These are phyloP conservation scores for Octodon degus DNA, from an alignment of 2,113 vertebrate species.

Conservation along the genomic window DNA sequence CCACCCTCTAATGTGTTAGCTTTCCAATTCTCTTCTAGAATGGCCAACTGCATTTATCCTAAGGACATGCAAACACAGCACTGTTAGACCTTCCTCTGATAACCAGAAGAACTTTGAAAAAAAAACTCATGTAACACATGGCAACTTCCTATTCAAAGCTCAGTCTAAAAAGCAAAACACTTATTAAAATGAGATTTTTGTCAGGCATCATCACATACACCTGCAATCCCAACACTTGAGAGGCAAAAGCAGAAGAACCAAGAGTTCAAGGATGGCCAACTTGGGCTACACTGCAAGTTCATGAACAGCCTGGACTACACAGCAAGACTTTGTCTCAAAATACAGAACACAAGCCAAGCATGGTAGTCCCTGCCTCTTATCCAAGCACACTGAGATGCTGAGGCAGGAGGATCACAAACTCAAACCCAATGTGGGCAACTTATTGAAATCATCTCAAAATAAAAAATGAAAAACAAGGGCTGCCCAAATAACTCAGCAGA, in stretches of 20 bases:
- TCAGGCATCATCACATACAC: neutral
- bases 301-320: neutral
- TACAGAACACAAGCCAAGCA: neutral
- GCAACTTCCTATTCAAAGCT: neutral
- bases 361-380: neutral
- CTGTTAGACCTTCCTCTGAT: constrained; percentile 13
- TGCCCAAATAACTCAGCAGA: too few species aligned
- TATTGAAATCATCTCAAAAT: neutral
- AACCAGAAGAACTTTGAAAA: constrained; percentile 37
- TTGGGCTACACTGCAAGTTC: neutral
- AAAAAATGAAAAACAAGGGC: neutral
- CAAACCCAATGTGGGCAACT: neutral
- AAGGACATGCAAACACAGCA: neutral
- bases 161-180: constrained; percentile 46
- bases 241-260: neutral
- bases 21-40: constrained; percentile 48
- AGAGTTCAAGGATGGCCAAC: neutral
- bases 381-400: neutral
- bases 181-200: neutral
- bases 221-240: neutral
- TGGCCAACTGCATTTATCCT: constrained; percentile 20
- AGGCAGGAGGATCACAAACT: neutral
- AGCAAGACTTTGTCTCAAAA: neutral
- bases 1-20: constrained; percentile 33
- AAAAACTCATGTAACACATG: neutral